Conservation (phyloP, 2,113 vertebrate species). For the Coturnix japonica region DNA sequence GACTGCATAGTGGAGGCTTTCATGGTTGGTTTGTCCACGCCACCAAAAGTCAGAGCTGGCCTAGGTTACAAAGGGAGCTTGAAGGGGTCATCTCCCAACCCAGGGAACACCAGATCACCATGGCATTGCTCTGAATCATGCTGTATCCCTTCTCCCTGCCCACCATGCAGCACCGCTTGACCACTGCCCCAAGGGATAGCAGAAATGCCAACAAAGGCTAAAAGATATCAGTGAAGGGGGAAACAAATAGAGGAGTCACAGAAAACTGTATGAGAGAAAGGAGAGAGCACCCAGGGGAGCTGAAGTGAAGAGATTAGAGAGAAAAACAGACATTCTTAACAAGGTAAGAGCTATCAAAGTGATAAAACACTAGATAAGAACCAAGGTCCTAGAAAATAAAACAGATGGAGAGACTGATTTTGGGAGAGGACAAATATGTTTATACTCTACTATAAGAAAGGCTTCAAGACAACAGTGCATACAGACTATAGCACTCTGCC, state of each 20-base stretch:
- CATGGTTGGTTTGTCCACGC: neutral
- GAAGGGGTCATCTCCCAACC: neutral
- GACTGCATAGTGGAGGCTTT: neutral
- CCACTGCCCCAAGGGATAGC: neutral
- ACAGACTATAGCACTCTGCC: neutral
- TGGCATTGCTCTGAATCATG: too few species aligned
- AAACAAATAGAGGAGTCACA: neutral
- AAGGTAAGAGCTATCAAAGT: slow-evolving; percentile 48
- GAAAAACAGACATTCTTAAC: slow-evolving; percentile 25
- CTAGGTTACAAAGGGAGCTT: neutral
- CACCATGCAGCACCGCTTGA: neutral
- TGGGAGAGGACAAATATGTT: neutral
- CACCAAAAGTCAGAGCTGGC: neutral
- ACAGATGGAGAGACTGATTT: neutral
- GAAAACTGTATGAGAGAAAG: neutral
- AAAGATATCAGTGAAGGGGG: neutral
- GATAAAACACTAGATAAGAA: slow-evolving; percentile 47
- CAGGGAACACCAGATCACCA: neutral
- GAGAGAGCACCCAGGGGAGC: slow-evolving; percentile 3
- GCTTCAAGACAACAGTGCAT: neutral
- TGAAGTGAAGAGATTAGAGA: slow-evolving; percentile 29
- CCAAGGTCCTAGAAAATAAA: slow-evolving; percentile 35
- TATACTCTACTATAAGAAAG: neutral
- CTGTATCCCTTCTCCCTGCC: neutral
- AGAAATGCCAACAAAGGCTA: neutral